Conservation (phyloP, 2,797 vertebrate species). For the Enteromius paludinosus region DNA sequence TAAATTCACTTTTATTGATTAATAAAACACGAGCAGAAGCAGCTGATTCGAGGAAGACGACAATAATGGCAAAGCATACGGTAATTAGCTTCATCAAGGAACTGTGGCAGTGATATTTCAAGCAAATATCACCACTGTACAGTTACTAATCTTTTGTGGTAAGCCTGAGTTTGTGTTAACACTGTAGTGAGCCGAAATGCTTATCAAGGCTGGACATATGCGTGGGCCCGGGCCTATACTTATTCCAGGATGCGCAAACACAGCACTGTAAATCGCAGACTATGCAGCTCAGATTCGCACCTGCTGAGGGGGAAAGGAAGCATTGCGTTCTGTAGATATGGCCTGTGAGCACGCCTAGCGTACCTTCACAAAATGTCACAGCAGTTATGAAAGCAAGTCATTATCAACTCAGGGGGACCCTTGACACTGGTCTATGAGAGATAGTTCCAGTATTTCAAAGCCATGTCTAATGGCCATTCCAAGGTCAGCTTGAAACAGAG, state of each 20-base stretch:
- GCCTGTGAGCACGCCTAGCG: constrained; percentile 32
- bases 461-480: constrained; percentile 74
- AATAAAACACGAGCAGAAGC: not conserved
- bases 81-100: not conserved
- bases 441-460: constrained; percentile 71
- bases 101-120: not conserved
- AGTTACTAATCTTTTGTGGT: not conserved
- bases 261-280: constrained; percentile 42
- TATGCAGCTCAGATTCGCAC: constrained; percentile 44
- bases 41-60: not conserved
- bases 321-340: constrained; percentile 46
- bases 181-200: constrained; percentile 8
- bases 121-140: not conserved
- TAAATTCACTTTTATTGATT: not conserved
- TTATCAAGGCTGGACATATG: constrained; percentile 45
- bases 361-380: constrained; percentile 52
- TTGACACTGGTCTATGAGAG: constrained; percentile 56
- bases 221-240: not conserved
- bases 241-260: constrained; percentile 32
- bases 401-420: constrained; percentile 75
- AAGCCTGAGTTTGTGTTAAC: not conserved
- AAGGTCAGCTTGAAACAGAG: constrained; percentile 64
- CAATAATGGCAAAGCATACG: not conserved
- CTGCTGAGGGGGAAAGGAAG: constrained; percentile 47
- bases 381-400: constrained; percentile 57